Evolutionary conservation across 2,888 invertebrate species (phyloP), one percentile per base, ranked within the genome.

Genomic region (Thyatira batis): DNA sequence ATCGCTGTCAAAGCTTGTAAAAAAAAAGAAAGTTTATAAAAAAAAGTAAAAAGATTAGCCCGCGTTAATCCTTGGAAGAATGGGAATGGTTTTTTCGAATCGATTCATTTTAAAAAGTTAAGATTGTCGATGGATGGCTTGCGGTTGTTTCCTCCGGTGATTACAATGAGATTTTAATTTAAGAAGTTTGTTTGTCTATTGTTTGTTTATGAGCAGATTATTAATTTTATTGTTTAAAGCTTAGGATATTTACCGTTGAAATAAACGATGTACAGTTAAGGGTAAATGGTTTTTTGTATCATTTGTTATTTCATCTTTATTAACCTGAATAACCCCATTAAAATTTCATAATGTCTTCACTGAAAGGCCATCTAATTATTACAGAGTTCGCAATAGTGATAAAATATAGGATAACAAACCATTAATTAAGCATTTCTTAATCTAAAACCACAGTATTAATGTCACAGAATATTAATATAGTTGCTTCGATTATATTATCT

Each of bases 1-100:
- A 62, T 65, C 65, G 62, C 68, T 69, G 73, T 70, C 73, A 66
- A 57, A 65, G 64, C 52, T 62, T 69, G 58, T 69, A 73, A 77
- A 78, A 74, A 68, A n/a, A 65, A 66, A 70, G 39, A 17, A 39
- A 69, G 58, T 61, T 53, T 51, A 55, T 8, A 17, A 33, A 58
- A 71, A 55, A 66, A 66, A 60, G 46, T 57, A 56, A 64, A 67
- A 67, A 55, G 52, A 58, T 59, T 59, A 53, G n/a, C 46, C 27
- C 25, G 39, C 20, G 45, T 39, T 55, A 44, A 60, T 56, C 20
- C 49, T 49, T 58, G 23, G 45, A 33, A 33, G 33, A 33, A 33
- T 33, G 33, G 33, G 17, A 39, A 39, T 27, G 25, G 13, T 11
- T 48, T 46, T 46, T 48, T 48, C 20, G 17, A 27, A 8, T 27